Percentiles rank a stretch among this genome's conserved stretches.
phyloP scores from a whole-genome alignment of 2,113 vertebrate species.

The Daboia siamensis region DNA sequence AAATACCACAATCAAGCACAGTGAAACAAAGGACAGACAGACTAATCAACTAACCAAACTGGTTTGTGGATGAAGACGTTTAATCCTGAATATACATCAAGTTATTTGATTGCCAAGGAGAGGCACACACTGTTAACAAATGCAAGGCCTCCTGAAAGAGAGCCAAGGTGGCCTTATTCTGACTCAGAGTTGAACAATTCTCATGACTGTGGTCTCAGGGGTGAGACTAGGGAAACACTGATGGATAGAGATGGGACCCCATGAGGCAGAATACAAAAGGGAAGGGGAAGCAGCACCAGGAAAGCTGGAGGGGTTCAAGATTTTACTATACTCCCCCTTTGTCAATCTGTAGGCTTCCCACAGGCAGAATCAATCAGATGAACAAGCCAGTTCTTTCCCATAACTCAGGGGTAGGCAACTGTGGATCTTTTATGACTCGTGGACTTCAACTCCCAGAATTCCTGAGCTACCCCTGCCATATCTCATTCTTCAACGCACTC shows the following conservation, averaged over 20 bases:
- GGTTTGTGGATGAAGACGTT: neutral
- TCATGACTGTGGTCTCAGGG: neutral
- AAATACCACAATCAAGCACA: neutral
- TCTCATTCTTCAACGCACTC: neutral
- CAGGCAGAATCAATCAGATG: neutral
- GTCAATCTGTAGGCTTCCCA: neutral
- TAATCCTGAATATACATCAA: neutral
- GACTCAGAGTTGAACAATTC: neutral
- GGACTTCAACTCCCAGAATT: no score
- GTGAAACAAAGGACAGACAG: neutral
- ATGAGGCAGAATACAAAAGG: neutral
- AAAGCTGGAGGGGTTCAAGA: no score
- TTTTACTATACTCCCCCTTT: neutral
- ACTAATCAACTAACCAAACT: neutral
- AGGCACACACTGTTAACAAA: neutral
- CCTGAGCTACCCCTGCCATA: no score
- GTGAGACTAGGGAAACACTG: neutral
- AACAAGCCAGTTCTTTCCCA: neutral
- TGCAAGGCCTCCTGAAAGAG: neutral
- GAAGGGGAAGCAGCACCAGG: neutral
- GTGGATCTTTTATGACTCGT: no score
- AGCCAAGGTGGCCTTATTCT: neutral
- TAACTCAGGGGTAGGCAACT: no score
- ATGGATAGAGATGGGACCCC: neutral
- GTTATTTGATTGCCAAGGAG: neutral